Evolutionary conservation across 2,113 vertebrate species (phyloP), one percentile per base, ranked within the genome.

Genomic region (Barbus barbus): DNA sequence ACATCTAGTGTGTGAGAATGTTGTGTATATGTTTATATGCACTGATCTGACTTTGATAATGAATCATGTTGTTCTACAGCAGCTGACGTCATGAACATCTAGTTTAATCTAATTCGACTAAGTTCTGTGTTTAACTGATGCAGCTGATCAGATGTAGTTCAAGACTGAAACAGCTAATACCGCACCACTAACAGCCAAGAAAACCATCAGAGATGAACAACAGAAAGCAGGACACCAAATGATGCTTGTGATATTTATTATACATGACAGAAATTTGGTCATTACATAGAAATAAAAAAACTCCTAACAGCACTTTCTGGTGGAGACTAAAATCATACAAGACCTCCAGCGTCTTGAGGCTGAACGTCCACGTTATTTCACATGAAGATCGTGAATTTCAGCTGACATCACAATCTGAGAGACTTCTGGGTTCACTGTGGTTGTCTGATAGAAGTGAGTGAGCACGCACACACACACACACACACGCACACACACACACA

Each of bases 161-260:
- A n/a, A n/a, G n/a, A n/a, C n/a, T n/a, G n/a, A n/a, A n/a, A 41
- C 38, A 41, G 38, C 38, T 41, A 1, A 9, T 9, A 41, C 38
- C 9, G 9, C 8, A 41, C 38, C 8, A 41, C 9, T 41, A 41
- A 41, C 38, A 9, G 38, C 4, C 18, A 16, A 18, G 48, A 18
- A 51, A 51, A 16, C 2, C 60, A 13, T 26, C 60, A 18, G 5
- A 28, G 1, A 31, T 1, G 7, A 9, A 41, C 18, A 63, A 75
- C 83, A 33, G 48, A 22, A 24, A 0, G 46, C 38, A 81, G 7
- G 8, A 89, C 53, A 82, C 86, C 48, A 75, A 13, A 2, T 88
- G 88, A 96, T 97, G 96, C 96, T 98, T 95, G 96, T 96, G 95
- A 97, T 93, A 91, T 99, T 98, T 98, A 98, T 96, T 98, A 65